Evolutionary conservation across 2,113 vertebrate species (phyloP), one percentile per base, ranked within the genome.

Genomic region (Cinclus mexicanus): DNA sequence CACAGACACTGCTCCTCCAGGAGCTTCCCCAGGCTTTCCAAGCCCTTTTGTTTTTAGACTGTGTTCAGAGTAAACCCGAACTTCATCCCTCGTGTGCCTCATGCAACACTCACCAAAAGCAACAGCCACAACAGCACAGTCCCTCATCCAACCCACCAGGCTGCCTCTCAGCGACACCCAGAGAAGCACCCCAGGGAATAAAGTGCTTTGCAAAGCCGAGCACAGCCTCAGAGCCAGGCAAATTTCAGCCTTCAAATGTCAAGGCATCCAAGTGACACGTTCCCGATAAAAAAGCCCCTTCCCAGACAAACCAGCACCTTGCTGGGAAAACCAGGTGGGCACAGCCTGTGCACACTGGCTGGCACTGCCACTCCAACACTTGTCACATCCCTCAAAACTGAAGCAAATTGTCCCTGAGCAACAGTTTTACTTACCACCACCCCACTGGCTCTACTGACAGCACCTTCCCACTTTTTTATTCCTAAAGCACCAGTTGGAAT

Each of bases 361-460:
- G 0, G 35, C 12, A 4, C 60, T 76, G 49, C 56, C 56, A 50
- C 79, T 37, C 29, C 29, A 68, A 22, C 76, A 55, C 85, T 64
- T 55, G 41, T 46, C 52, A 95, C 60, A 83, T 3, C 78, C n/a
- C 90, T 81, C 93, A 93, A 90, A 97, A 92, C 67, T 5, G 71
- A 90, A 88, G 85, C 41, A 89, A 64, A 77, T 93, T 37, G 77
- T 70, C 69, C 77, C 88, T 1, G 19, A 94, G 69, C 94, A 97
- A 96, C 69, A 80, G 65, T 80, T 95, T 84, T 52, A 69, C 69
- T n/a, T 3, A 69, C 41, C 78, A 56, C 42, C 81, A 18, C 44
- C 56, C 60, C 1, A 0, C 37, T n/a, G 69, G 28, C 83, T 78
- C 23, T 16, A 7, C n/a, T 10, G 67, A 75, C 70, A 75, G 75